Conservation (phyloP, 2,797 vertebrate species). For the Malurus leucopterus region DNA sequence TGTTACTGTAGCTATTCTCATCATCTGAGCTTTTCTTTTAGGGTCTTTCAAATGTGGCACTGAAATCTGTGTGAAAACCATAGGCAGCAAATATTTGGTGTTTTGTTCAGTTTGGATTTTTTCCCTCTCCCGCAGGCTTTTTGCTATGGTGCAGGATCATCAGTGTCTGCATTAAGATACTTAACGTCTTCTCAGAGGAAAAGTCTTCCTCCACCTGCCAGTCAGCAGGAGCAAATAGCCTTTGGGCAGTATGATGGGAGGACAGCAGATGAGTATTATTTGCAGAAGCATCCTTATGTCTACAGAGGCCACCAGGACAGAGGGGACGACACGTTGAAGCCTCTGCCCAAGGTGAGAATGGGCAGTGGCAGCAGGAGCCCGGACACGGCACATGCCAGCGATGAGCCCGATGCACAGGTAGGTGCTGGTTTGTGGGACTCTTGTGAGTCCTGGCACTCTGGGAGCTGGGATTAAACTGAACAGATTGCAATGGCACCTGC, state of each 20-base stretch:
- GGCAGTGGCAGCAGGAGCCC: constrained; percentile 12
- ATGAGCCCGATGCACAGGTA: background rate
- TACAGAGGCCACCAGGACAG: constrained; percentile 20
- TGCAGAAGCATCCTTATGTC: background rate
- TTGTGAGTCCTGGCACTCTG: background rate
- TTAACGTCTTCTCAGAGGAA: constrained; percentile 34
- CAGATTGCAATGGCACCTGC: background rate
- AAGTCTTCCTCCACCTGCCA: background rate
- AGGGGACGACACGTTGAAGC: constrained; percentile 28
- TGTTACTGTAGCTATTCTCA: fast-evolving
- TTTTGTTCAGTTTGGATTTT: background rate
- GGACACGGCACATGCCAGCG: background rate
- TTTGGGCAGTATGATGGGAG: background rate
- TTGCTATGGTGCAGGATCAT: constrained; percentile 72
- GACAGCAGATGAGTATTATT: background rate
- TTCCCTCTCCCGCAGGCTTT: constrained; percentile 50
- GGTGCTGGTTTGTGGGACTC: no score
- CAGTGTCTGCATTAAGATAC: constrained; percentile 45
- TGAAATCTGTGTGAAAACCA: background rate
- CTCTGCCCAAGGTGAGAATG: fast-evolving
- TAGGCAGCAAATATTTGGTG: background rate
- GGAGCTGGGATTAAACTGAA: background rate
- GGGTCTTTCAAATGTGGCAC: background rate
- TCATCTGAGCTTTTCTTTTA: background rate
- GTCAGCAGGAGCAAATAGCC: background rate